Evolutionary conservation across 2,797 vertebrate genomes (phyloP), one percentile per base, ranked within the genome.

Genomic region (Etheostoma perlongum): DNA sequence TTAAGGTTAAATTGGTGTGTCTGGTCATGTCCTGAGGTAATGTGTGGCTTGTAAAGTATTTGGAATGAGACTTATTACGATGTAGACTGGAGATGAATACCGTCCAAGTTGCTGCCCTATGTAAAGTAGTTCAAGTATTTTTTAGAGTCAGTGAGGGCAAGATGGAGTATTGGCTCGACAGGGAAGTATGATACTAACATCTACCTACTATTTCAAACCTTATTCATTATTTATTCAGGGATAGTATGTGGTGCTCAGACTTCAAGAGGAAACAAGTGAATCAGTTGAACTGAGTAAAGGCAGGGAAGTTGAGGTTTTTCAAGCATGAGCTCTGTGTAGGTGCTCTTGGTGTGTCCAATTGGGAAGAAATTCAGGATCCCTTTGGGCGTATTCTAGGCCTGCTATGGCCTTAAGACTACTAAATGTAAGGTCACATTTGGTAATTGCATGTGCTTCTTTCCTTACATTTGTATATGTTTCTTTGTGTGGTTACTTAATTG

Each of bases 401-500:
- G 10, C 10, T 11, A 40, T 25, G 66, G 12, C 23, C 36, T 51
- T 40, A 51, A 30, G 18, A 42, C 25, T 21, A 18, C 25, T 51
- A 19, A 61, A 48, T 51, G 19, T 51, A 48, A 60, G 44, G 63
- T 30, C 27, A 21, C 46, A 7, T 54, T 23, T 73, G 42, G 23
- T 47, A 10, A 49, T 18, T 33, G 61, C 21, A 4, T 40, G 58
- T 67, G 18, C 14, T 21, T 53, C 55, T 80, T 46, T 63, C 49
- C 59, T 71, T 42, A 51, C 13, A 21, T 79, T 27, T 51, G 49
- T 54, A 23, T 74, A 5, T 74, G 23, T 58, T 61, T 74, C 44
- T 63, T 44, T 77, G 59, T 71, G 53, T 42, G 57, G 83, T 82
- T 51, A 67, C 59, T 59, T 74, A 53, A 82, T 82, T 87, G 55